Base-by-base conservation (phyloP, 2,113 vertebrate species). In the Merops nubicus region DNA sequence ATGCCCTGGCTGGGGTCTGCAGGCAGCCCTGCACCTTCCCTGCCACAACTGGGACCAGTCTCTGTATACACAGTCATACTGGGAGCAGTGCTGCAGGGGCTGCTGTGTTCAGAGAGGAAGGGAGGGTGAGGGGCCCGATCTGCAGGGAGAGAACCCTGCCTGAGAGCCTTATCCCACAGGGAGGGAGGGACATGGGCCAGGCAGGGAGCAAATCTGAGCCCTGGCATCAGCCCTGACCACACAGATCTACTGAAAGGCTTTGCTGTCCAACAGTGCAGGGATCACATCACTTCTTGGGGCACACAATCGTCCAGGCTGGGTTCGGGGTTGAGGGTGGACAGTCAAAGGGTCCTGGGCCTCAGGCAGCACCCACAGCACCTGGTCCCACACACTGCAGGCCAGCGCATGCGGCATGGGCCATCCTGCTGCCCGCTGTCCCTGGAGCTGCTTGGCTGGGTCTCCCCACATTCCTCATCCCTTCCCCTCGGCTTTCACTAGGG, bases 381-480 rank as follows among this genome's bases (percentile, higher is more conserved):
- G 0, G 26, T 68, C 14, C 48, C 45, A 29, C 34, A 6, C 0
- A 0, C 38, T 63, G 33, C 62, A 57, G 73, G 22, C 31, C 54
- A 56, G 54, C n/a, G 54, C 54, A n/a, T 12, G 54, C 13, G 25
- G 42, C 18, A 3, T 29, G 18, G 3, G 5, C 29, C 29, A 5
- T 31, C 14, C 47, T 53, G 50, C 7, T 93, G 42, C 47, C 42
- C 65, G 40, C 45, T 34, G 19, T 5, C 48, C 51, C 57, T 43
- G 63, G n/a, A 81, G 59, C 51, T 42, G 18, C 56, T 51, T 9
- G 3, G n/a, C 36, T 82, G 84, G 15, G 33, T 64, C 26, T 80
- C 16, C 34, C 22, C n/a, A 38, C 0, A 0, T 38, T 83, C 67
- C 50, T 60, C 54, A 34, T 13, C 29, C 50, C 36, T 42, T 69